Conservation (phyloP, 2,888 invertebrate genomes). For the Cerceris rybyensis region DNA sequence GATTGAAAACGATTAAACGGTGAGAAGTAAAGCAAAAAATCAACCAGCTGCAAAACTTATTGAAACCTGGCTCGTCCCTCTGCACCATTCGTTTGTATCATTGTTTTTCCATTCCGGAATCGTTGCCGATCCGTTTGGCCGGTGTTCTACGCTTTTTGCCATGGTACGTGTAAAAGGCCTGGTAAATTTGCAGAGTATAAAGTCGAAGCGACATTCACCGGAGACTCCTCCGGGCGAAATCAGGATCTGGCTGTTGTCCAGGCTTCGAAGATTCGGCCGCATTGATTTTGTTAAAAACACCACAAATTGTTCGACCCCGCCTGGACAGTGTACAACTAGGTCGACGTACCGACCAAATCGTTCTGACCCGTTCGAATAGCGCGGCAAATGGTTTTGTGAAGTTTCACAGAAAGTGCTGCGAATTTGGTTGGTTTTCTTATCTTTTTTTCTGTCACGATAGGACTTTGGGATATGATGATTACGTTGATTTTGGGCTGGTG, state of each 20-base stretch:
- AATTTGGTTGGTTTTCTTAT: no score
- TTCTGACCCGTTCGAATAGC: neutral
- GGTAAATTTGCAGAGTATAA: conserved; percentile 53
- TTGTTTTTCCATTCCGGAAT: conserved; percentile 30
- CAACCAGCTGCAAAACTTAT: neutral
- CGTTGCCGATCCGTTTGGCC: conserved; percentile 56
- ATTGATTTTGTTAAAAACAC: conserved; percentile 65
- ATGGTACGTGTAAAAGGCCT: conserved; percentile 49
- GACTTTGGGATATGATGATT: no score
- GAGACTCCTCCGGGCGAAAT: conserved; percentile 41
- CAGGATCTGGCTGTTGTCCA: conserved; percentile 66
- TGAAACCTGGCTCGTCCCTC: conserved; percentile 2
- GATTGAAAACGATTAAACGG: no score
- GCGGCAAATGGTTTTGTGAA: neutral
- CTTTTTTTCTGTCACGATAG: no score
- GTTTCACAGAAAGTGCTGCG: no score
- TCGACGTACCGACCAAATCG: conserved; percentile 20
- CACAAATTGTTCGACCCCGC: conserved; percentile 54
- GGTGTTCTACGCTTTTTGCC: conserved; percentile 46
- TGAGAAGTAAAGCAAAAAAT: no score
- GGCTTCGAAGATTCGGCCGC: conserved; percentile 50
- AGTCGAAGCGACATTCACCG: conserved; percentile 43
- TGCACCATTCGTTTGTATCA: conserved; percentile 11
- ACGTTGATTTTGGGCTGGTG: no score
- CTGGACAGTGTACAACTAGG: conserved; percentile 27